A percentile compares a stretch with the other conserved stretches of the same genome.
These are phyloP conservation scores for Trogon melanurus DNA, from an alignment of 2,113 vertebrate genomes.

Conservation along the genomic window DNA sequence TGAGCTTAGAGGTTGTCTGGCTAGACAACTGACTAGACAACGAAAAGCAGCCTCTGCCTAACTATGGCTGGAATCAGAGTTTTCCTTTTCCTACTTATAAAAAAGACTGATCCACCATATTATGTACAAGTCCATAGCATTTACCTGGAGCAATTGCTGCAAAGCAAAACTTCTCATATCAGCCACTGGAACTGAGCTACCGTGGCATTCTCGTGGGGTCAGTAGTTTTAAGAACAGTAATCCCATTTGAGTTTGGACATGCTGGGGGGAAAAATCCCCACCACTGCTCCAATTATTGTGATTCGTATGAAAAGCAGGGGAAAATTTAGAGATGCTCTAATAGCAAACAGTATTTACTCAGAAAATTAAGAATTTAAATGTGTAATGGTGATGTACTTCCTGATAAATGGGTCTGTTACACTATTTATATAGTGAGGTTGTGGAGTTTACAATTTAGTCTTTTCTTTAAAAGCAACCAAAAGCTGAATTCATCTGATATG, in stretches of 20 bases:
- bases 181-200: background rate
- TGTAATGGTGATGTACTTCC: background rate
- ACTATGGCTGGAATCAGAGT: background rate
- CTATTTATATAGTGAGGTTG: background rate
- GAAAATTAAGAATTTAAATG: background rate
- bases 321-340: background rate
- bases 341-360: background rate
- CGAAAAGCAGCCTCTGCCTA: background rate
- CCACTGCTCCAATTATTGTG: background rate
- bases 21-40: background rate
- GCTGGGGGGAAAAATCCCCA: background rate
- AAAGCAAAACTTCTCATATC: background rate
- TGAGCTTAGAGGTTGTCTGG: background rate
- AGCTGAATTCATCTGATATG: conserved; percentile 35
- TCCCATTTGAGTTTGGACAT: background rate
- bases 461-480: conserved; percentile 11
- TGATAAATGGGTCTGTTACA: background rate
- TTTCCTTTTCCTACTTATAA: background rate
- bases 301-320: background rate
- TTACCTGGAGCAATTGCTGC: background rate
- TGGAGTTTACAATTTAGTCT: conserved; percentile 12
- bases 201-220: background rate
- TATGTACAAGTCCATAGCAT: background rate
- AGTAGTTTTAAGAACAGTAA: background rate
- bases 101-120: background rate